These are phyloP conservation scores for Lithophane leautieri DNA, from an alignment of 2,888 invertebrate genomes.

Conservation along the genomic window DNA sequence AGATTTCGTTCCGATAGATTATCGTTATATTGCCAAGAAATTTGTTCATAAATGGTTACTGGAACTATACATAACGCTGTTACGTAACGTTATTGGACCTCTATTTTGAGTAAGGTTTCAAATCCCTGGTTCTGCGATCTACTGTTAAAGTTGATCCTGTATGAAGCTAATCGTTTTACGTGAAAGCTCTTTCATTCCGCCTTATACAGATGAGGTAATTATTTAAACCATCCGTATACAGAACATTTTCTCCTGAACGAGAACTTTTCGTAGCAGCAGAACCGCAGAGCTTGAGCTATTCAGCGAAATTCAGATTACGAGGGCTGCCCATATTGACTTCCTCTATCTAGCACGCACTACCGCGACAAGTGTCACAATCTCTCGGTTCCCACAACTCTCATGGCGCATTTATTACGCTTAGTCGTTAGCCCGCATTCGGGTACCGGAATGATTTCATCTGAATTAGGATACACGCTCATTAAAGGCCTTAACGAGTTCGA, in stretches of 20 bases:
- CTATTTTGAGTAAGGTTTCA: too few species aligned
- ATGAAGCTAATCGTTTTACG: not conserved
- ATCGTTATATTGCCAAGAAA: too few species aligned
- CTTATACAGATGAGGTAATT: not conserved
- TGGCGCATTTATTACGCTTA: not conserved
- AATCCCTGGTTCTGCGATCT: too few species aligned
- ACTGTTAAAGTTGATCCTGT: not conserved
- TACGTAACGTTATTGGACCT: too few species aligned
- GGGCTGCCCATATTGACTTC: not conserved
- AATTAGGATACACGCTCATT: not conserved
- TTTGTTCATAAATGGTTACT: too few species aligned
- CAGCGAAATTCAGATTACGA: conserved; percentile 9
- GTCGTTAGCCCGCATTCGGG: not conserved
- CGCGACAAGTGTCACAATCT: not conserved
- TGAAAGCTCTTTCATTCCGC: conserved; percentile 4
- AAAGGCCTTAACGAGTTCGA: not conserved
- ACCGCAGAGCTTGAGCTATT: conserved; percentile 3
- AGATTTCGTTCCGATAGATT: too few species aligned
- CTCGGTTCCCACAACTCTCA: not conserved
- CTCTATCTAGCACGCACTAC: not conserved
- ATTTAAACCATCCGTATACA: conserved; percentile 10
- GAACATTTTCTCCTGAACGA: conserved; percentile 9
- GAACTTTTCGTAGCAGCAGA: not conserved
- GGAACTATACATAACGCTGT: too few species aligned
- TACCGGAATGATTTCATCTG: not conserved